These are phyloP conservation scores for Synanthedon vespiformis DNA, from an alignment of 2,888 invertebrate genomes.

Conservation along the genomic window DNA sequence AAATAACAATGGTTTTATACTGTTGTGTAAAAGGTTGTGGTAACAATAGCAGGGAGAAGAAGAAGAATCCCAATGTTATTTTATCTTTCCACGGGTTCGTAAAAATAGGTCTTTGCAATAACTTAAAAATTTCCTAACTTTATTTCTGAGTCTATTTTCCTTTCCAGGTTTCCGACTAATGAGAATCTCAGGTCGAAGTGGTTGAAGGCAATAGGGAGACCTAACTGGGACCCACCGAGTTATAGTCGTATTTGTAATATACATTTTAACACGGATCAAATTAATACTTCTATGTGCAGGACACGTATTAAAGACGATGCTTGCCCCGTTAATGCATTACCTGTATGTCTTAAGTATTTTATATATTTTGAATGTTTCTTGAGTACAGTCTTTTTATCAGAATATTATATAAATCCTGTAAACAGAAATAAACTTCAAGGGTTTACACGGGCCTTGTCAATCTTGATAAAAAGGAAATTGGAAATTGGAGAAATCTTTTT, in stretches of 20 bases:
- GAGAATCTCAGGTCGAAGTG: constrained; percentile 17
- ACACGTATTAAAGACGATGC: constrained; percentile 20
- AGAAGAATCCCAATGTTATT: neutral
- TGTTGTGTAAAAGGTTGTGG: constrained; percentile 25
- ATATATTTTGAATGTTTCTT: no score
- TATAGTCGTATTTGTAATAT: constrained; percentile 20
- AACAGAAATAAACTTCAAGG: no score
- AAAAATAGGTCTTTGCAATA: no score
- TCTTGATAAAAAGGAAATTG: no score
- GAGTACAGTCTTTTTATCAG: no score
- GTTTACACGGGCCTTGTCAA: no score
- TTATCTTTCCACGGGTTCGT: constrained; percentile 17
- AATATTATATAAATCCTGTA: no score
- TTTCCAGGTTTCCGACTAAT: constrained; percentile 19
- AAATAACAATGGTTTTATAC: constrained; percentile 18
- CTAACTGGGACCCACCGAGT: constrained; percentile 20
- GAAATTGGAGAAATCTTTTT: no score
- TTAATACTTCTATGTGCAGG: constrained; percentile 15
- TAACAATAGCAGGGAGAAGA: constrained; percentile 15
- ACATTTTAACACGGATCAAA: constrained; percentile 19
- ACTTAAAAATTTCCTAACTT: no score
- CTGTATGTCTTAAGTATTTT: constrained; percentile 12
- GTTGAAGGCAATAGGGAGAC: constrained; percentile 25
- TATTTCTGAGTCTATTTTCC: no score
- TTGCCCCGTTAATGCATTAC: constrained; percentile 16